Percentiles rank a stretch among this genome's conserved stretches.
Conservation (phyloP, 2,797 vertebrate species). For the Hypotaenidia philippensis region DNA sequence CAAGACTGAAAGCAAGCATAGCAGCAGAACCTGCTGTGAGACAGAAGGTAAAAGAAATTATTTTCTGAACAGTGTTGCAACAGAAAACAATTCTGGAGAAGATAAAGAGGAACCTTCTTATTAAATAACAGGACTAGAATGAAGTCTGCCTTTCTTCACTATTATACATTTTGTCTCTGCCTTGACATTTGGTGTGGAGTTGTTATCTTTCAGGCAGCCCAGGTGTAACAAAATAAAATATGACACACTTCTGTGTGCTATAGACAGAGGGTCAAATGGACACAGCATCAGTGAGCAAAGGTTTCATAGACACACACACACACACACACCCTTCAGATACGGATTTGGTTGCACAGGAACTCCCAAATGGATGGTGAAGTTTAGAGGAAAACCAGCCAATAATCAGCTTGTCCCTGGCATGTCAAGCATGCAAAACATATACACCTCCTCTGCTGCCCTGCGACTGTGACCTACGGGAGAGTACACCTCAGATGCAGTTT, state of each 20-base stretch:
- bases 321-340: neutral
- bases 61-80: neutral
- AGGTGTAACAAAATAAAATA: neutral
- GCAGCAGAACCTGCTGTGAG: neutral
- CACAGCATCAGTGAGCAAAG: neutral
- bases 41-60: neutral
- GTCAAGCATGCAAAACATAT: neutral
- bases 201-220: neutral
- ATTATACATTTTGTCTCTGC: neutral
- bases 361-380: neutral
- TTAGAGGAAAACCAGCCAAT: neutral
- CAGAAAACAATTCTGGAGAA: neutral
- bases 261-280: neutral
- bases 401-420: neutral
- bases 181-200: neutral
- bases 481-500: neutral
- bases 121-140: neutral
- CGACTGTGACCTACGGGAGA: rapidly evolving
- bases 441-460: rapidly evolving
- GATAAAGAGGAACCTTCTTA: neutral
- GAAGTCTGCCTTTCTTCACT: neutral
- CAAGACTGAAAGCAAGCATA: slow-evolving; percentile 12
- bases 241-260: neutral
- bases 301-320: too few relatives aligned
- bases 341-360: neutral